Evolutionary conservation across 2,113 vertebrate genomes (phyloP).

Genomic region (Procapra przewalskii): DNA sequence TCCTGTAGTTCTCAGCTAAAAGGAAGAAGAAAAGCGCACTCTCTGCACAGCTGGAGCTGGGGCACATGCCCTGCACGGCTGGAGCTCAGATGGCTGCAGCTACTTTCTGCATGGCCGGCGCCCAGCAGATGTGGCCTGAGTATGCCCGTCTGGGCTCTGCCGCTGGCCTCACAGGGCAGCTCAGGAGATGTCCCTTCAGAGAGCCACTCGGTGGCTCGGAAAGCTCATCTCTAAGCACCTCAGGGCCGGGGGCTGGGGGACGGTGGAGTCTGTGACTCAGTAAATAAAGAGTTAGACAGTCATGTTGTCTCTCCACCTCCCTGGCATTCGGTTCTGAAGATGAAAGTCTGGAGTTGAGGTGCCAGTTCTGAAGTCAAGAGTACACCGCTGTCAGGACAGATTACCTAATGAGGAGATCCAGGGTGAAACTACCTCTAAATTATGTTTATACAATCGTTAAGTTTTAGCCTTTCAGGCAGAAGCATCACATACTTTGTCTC

Average conservation of each 20-base stretch:
- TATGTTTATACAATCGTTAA: not conserved
- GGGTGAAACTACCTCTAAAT: not conserved
- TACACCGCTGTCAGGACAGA: not conserved
- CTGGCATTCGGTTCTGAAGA: not conserved
- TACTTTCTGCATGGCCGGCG: not conserved
- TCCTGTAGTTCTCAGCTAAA: not conserved
- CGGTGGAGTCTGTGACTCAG: not conserved
- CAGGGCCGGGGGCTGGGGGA: not conserved
- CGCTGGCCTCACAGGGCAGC: rapidly evolving
- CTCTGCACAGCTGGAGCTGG: rapidly evolving
- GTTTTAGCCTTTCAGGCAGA: not conserved
- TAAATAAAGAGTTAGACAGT: not conserved
- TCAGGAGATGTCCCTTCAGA: constrained; percentile 36
- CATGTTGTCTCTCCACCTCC: not conserved
- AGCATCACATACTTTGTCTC: not conserved
- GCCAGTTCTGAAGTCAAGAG: not conserved
- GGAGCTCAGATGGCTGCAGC: rapidly evolving
- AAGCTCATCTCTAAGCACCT: not conserved
- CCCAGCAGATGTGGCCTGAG: not conserved
- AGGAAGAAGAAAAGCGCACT: rapidly evolving
- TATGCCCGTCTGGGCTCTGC: not conserved
- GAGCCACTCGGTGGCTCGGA: not conserved
- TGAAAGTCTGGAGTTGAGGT: not conserved
- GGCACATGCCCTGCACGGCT: rapidly evolving
- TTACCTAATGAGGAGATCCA: not conserved